Percentiles rank a stretch among this genome's conserved stretches.
phyloP scores from a whole-genome alignment of 1,140 invertebrate species.

The Conopomorpha cramerella region DNA sequence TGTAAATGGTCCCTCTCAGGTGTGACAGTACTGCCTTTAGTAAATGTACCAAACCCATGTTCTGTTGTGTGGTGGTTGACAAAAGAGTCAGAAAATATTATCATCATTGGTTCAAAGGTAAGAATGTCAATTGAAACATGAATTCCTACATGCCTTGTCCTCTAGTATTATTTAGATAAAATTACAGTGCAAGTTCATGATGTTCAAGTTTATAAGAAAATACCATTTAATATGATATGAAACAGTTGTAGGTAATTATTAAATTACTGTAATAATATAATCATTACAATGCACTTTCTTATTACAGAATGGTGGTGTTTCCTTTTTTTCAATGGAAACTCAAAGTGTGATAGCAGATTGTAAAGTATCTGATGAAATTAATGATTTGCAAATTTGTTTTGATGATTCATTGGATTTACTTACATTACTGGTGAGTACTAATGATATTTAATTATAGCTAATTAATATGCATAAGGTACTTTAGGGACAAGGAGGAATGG shows the following conservation, averaged over 20 bases:
- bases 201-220: no score
- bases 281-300: slow-evolving; percentile 2
- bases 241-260: no score
- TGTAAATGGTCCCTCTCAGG: slow-evolving; percentile 44
- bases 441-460: no score
- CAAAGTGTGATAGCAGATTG: slow-evolving; percentile 34
- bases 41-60: slow-evolving; percentile 25
- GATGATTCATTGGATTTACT: slow-evolving; percentile 45
- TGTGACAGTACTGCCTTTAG: slow-evolving; percentile 38
- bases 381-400: slow-evolving; percentile 46
- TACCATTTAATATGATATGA: no score
- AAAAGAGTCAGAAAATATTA: slow-evolving; percentile 44
- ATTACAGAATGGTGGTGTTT: slow-evolving; percentile 30
- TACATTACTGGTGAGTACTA: slow-evolving; percentile 35
- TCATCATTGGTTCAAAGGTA: slow-evolving; percentile 46
- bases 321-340: slow-evolving; percentile 42
- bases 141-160: no score
- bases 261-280: no score
- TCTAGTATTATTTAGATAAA: no score
- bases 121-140: slow-evolving; percentile 1
- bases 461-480: no score
- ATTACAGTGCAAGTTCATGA: no score
- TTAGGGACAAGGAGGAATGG: no score
- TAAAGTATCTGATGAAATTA: slow-evolving; percentile 34
- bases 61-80: slow-evolving; percentile 48